Percentiles rank a stretch among this genome's conserved stretches.
Conservation (phyloP, 2,888 invertebrate genomes). For the Ornithoptera alexandrae region DNA sequence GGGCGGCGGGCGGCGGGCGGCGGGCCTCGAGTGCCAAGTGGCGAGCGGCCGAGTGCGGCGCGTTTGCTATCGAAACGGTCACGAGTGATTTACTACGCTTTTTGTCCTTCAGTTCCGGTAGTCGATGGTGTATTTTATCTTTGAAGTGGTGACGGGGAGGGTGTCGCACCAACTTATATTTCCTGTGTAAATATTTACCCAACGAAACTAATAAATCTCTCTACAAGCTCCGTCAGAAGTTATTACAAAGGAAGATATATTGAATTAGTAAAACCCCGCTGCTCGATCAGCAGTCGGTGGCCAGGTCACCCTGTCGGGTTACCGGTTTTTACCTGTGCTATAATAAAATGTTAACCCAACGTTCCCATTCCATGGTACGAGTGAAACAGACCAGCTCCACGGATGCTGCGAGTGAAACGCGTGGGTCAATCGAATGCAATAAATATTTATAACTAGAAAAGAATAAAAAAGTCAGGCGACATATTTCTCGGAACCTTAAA, state of each 20-base stretch:
- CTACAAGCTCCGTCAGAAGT: neutral
- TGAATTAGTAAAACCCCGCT: no score
- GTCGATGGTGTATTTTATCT: slow-evolving; percentile 59
- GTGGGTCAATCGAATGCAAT: no score
- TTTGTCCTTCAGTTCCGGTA: slow-evolving; percentile 64
- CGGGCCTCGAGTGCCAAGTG: no score
- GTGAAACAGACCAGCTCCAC: no score
- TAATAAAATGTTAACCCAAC: no score
- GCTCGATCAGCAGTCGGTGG: no score
- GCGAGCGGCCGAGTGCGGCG: neutral
- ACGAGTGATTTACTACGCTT: slow-evolving; percentile 58
- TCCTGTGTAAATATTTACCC: slow-evolving; percentile 6
- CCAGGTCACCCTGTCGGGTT: no score
- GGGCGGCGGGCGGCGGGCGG: no score
- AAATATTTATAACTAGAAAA: no score
- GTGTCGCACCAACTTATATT: slow-evolving; percentile 45
- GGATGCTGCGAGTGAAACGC: no score
- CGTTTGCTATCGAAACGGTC: slow-evolving; percentile 36
- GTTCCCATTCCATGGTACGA: no score
- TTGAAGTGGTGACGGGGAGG: slow-evolving; percentile 53
- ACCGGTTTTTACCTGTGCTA: no score
- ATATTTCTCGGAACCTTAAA: slow-evolving; percentile 3
- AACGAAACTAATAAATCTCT: neutral
- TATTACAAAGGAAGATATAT: neutral
- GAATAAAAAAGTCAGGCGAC: neutral